phyloP scores from a whole-genome alignment of 1,140 invertebrate genomes.

The Drosophila murphyi region DNA sequence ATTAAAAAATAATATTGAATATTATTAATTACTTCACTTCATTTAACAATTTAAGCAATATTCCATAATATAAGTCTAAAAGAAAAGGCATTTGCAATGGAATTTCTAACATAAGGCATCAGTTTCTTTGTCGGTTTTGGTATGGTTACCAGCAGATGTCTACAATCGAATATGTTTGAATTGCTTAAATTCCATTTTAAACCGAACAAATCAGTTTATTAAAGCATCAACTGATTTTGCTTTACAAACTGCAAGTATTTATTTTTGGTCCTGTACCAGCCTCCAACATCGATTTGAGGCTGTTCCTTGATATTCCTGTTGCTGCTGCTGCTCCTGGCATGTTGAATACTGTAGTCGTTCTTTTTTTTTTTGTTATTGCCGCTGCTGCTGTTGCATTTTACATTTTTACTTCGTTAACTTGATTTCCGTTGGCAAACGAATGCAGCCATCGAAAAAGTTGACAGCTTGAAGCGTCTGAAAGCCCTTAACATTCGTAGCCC shows the following conservation, averaged over 20 bases:
- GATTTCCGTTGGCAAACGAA: conserved; percentile 78
- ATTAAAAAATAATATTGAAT: too few species aligned
- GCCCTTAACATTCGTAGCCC: conserved; percentile 8
- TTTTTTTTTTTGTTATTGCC: conserved; percentile 42
- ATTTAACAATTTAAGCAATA: too few species aligned
- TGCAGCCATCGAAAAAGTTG: conserved; percentile 63
- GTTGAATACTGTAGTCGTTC: conserved; percentile 16
- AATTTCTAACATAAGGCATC: background rate
- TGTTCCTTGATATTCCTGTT: conserved; percentile 3
- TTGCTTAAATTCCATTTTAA: conserved; percentile 20
- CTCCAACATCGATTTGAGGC: conserved; percentile 38
- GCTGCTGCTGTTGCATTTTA: conserved; percentile 69
- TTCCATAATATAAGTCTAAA: background rate
- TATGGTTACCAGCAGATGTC: too few species aligned
- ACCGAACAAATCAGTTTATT: conserved; percentile 26
- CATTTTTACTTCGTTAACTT: conserved; percentile 82
- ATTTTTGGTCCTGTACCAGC: conserved; percentile 19
- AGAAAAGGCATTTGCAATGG: background rate
- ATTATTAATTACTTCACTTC: too few species aligned
- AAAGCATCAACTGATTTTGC: conserved; percentile 27
- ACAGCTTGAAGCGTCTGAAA: conserved; percentile 63
- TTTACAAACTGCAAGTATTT: conserved; percentile 21
- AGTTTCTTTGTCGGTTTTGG: background rate
- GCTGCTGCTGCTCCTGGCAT: conserved; percentile 11
- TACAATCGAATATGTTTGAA: background rate